Evolutionary conservation across 2,888 invertebrate species (phyloP).

Genomic region (Coremacera marginata): DNA sequence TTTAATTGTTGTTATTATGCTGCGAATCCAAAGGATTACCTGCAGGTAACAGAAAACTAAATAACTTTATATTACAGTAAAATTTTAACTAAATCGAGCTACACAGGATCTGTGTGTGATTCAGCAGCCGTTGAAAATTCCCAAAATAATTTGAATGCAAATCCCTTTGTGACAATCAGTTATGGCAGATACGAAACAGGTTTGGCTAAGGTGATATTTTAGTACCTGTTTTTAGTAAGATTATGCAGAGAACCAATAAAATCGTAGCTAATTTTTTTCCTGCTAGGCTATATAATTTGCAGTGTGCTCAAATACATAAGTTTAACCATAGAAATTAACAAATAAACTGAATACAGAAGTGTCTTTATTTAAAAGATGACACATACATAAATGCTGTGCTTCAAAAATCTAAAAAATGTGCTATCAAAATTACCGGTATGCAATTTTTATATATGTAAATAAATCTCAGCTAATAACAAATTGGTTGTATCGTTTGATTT

Average conservation of each 20-base stretch:
- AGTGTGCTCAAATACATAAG: not conserved
- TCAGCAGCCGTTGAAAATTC: not conserved
- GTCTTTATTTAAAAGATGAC: not conserved
- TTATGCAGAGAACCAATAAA: not conserved
- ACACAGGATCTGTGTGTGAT: not conserved
- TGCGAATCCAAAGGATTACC: not conserved
- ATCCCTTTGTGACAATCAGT: not conserved
- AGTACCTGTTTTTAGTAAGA: not conserved
- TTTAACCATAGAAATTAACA: not conserved
- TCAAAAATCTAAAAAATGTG: not conserved
- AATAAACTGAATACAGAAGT: not conserved
- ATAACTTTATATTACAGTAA: not conserved
- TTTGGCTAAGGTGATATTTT: not conserved
- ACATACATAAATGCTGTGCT: too few species aligned
- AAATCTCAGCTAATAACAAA: too few species aligned
- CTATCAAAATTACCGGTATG: too few species aligned
- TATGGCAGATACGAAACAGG: not conserved
- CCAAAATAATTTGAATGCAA: conserved; percentile 16
- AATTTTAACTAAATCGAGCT: not conserved
- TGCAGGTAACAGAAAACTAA: not conserved
- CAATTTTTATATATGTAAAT: too few species aligned
- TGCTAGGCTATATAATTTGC: not conserved
- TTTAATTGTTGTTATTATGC: not conserved
- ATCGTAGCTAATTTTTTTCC: not conserved
- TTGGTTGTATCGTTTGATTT: too few species aligned